Base-by-base conservation (phyloP, 64 coral and sea anemone species). In the Montipora capricornis region DNA sequence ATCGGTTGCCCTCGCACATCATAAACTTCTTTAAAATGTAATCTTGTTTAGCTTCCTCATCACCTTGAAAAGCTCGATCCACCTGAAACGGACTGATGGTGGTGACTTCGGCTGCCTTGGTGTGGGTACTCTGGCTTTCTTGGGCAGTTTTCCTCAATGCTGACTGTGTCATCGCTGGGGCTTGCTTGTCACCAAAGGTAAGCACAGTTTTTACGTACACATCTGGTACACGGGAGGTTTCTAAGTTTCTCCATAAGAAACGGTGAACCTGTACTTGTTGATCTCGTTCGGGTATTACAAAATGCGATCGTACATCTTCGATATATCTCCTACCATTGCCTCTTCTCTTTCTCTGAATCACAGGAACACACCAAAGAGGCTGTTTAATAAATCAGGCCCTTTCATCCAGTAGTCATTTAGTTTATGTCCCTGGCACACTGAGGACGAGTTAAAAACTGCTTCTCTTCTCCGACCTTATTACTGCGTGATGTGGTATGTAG, bases 401-500 rank as follows among this genome's bases (percentile, higher is more conserved):
- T 90, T 90, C 76, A 90, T 78, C 94, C 94, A 95, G n/a, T 95
- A 95, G 57, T 95, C 88, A 77, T 93, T 93, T 4, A 93, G 37
- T 13, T n/a, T 14, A 57, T 87, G 87, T 9, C 88, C 88, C 83
- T 92, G 83, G 82, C 47, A 88, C 0, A 76, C 55, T 1, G 88
- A 75, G 46, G 87, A 94, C 51, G 89, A 87, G 24, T 95, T 92
- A 62, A 95, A 95, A 15, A 95, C 94, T 95, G 52, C 94, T 92
- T 67, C 81, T 89, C 9, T 81, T 88, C 77, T 86, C 81, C 49
- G 89, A 89, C 57, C 88, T 68, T 8, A 88, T 49, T 19, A 95
- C 81, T 45, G 74, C 74, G 50, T 92, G 90, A 22, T 95, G 78
- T 0, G 64, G 8, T 17, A 89, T 62, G 80, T 95, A 95, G 76